Percentiles rank a stretch among this genome's conserved stretches.
These are phyloP conservation scores for Melanotaenia pygmaea DNA, from an alignment of 2,797 vertebrate species.

Conservation along the genomic window DNA sequence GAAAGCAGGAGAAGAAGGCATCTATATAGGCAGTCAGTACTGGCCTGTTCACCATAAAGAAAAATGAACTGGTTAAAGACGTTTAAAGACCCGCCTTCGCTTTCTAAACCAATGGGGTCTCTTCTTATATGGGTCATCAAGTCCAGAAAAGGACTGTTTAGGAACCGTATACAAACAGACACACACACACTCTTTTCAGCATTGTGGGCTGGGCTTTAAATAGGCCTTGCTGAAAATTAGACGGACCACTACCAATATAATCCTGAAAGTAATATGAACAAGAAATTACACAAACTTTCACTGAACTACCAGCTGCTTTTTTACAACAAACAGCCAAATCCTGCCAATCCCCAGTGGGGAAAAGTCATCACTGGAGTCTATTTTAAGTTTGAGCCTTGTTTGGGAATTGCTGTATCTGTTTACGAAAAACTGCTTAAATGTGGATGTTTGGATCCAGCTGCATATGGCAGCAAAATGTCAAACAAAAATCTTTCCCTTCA, in stretches of 20 bases:
- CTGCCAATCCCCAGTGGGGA: neutral
- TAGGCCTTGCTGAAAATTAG: constrained; percentile 7
- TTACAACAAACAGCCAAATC: constrained; percentile 23
- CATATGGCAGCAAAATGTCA: constrained; percentile 31
- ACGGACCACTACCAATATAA: neutral
- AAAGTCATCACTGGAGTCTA: neutral
- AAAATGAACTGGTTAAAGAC: constrained; percentile 11
- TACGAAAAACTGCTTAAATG: constrained; percentile 30
- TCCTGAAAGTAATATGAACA: neutral
- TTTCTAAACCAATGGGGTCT: constrained; percentile 50
- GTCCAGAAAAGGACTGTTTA: constrained; percentile 53
- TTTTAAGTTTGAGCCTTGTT: neutral
- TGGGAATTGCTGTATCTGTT: constrained; percentile 31
- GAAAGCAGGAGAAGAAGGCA: constrained; percentile 11
- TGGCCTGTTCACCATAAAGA: constrained; percentile 1
- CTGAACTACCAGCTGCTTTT: constrained; percentile 26
- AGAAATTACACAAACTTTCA: neutral
- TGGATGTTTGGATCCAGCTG: constrained; percentile 34
- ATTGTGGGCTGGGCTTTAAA: constrained; percentile 36
- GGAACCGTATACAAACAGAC: constrained; percentile 47
- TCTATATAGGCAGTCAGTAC: constrained; percentile 22
- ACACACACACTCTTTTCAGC: constrained; percentile 14
- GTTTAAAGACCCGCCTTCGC: constrained; percentile 23
- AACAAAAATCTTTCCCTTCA: constrained; percentile 66
- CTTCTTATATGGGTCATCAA: constrained; percentile 54